Base-by-base conservation (phyloP, 2,888 invertebrate genomes). In the Microchrysa polita region DNA sequence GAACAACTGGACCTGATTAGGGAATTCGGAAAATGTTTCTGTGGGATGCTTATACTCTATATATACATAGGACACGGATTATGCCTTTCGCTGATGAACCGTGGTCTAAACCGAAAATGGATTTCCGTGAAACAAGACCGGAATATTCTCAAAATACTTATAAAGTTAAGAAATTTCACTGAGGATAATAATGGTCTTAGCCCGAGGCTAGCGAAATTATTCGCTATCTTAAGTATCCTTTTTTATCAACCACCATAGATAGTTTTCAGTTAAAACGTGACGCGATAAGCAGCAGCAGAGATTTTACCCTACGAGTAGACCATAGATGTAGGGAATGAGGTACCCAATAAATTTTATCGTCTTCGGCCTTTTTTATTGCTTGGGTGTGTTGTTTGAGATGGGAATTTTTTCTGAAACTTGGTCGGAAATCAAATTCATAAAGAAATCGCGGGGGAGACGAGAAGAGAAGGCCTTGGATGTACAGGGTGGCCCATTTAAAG, bases 151-250 rank as follows among this genome's bases (percentile, higher is more conserved):
- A 53, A 40, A 40, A 57, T 40, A 69, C 69, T 69, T 57, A 57
- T 55, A 69, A 69, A 69, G 57, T 69, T 69, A 69, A 69, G 69
- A 57, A 69, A 69, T 69, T 69, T 69, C 40, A 57, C 69, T 16
- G 40, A 57, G 69, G 69, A 69, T 69, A 69, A 69, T 69, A 69
- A 69, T 69, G 69, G 57, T 34, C 57, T 69, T 57, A n/a, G 69
- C 69, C 55, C 16, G 40, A 16, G 52, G 69, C 69, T 69, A 69
- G 55, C 69, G 69, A 55, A 69, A 69, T 40, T 57, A 69, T 69
- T 69, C 57, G 55, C 52, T 69, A 2, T 34, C 20, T 61, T 16
- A 23, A n/a, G 55, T 18, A 69, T 40, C 55, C 52, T 12, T 34
- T 18, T 42, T 48, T 12, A 20, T 10, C 44, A 34, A 34, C 48